Evolutionary conservation across 2,113 vertebrate genomes (phyloP).

Genomic region (Heliornis fulica): DNA sequence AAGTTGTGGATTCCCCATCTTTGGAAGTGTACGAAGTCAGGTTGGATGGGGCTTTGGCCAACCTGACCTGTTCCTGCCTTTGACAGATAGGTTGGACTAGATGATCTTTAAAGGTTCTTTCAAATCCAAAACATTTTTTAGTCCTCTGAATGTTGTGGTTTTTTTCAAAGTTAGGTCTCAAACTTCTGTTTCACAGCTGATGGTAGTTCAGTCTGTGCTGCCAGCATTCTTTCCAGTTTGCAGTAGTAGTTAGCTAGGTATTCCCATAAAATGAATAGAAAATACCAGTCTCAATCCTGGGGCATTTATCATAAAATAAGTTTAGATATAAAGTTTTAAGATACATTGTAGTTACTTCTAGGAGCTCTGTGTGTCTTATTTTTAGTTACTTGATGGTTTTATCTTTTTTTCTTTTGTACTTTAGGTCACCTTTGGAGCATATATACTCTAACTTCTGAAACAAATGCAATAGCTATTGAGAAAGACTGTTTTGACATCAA

Average conservation of each 20-base stretch:
- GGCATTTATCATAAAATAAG: neutral
- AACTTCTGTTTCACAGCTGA: neutral
- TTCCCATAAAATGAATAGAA: neutral
- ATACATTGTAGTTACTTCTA: neutral
- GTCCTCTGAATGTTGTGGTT: no score
- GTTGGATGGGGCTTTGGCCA: no score
- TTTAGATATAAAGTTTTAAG: neutral
- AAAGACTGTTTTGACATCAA: neutral
- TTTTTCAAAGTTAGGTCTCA: neutral
- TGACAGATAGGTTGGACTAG: no score
- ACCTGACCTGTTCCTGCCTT: no score
- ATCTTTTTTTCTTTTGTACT: neutral
- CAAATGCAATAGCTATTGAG: neutral
- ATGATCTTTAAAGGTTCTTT: neutral
- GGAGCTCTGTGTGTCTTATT: neutral
- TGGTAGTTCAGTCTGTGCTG: neutral
- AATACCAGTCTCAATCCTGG: neutral
- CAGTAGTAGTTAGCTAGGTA: neutral
- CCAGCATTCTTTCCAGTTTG: neutral
- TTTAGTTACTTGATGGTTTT: neutral
- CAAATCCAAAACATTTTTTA: no score
- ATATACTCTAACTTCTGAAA: neutral
- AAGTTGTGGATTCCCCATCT: no score
- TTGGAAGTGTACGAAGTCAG: no score
- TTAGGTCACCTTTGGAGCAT: neutral